Conservation (phyloP, 1,140 invertebrate species). For the Branchinecta lindahli region DNA sequence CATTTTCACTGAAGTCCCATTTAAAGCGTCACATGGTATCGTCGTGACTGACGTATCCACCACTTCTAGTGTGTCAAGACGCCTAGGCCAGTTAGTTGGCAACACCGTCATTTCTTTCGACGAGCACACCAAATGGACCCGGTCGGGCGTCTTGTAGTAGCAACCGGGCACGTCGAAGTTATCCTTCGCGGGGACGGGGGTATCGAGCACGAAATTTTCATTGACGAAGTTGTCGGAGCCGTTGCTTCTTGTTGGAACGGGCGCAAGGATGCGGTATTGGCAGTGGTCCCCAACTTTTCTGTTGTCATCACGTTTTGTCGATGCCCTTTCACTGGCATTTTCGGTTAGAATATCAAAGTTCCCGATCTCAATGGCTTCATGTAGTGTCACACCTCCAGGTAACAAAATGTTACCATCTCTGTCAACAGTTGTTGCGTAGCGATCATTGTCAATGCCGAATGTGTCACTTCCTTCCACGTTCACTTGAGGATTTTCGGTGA, state of each 20-base stretch:
- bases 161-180: constrained; percentile 13
- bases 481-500: no score
- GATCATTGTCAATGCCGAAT: background rate
- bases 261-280: constrained; percentile 14
- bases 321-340: no score
- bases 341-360: background rate
- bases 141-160: constrained; percentile 9
- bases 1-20: background rate
- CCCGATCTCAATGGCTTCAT: background rate
- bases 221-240: constrained; percentile 18
- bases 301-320: background rate
- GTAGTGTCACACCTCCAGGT: background rate
- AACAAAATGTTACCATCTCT: background rate
- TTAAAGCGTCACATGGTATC: constrained; percentile 12
- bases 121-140: constrained; percentile 14
- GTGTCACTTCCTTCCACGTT: background rate
- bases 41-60: constrained; percentile 12
- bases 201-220: constrained; percentile 12
- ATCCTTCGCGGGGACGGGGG: background rate
- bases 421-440: background rate
- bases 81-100: constrained; percentile 11
- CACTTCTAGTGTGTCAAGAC: constrained; percentile 14
- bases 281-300: background rate
- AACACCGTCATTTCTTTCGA: constrained; percentile 8
- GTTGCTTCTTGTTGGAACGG: constrained; percentile 12